These are phyloP conservation scores for Agrotis segetum DNA, from an alignment of 2,888 invertebrate genomes.

Conservation along the genomic window DNA sequence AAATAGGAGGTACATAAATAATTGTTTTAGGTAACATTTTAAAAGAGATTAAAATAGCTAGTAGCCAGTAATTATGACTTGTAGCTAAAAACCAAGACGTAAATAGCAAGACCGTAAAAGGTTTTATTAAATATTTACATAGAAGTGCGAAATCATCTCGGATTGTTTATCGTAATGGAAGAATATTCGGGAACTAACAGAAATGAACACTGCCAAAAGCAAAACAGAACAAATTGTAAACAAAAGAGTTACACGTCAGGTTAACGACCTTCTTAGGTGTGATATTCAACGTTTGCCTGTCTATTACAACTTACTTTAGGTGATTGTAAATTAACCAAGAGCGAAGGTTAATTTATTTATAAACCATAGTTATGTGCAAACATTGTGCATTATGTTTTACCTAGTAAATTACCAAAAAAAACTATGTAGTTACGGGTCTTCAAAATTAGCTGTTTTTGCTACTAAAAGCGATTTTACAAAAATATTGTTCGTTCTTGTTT, in stretches of 20 bases:
- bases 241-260: not conserved
- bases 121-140: not conserved
- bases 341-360: constrained; percentile 4
- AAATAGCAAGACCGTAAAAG: not conserved
- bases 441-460: not conserved
- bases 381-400: not conserved
- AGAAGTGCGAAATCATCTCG: constrained; percentile 17
- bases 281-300: constrained; percentile 19
- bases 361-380: not conserved
- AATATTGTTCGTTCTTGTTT: no score
- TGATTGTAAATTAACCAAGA: constrained; percentile 28
- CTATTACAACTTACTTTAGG: constrained; percentile 6
- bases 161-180: constrained; percentile 4
- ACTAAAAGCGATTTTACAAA: not conserved
- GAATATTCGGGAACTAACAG: not conserved
- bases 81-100: not conserved
- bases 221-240: constrained; percentile 20
- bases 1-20: not conserved
- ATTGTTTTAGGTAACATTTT: not conserved
- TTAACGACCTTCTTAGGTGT: constrained; percentile 22
- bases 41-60: not conserved
- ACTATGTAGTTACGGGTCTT: not conserved
- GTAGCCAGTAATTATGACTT: no score
- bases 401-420: constrained; percentile 11
- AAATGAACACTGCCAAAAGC: no score